These are phyloP conservation scores for Ochotona curzoniae DNA, from an alignment of 2,113 vertebrate species.

Conservation along the genomic window DNA sequence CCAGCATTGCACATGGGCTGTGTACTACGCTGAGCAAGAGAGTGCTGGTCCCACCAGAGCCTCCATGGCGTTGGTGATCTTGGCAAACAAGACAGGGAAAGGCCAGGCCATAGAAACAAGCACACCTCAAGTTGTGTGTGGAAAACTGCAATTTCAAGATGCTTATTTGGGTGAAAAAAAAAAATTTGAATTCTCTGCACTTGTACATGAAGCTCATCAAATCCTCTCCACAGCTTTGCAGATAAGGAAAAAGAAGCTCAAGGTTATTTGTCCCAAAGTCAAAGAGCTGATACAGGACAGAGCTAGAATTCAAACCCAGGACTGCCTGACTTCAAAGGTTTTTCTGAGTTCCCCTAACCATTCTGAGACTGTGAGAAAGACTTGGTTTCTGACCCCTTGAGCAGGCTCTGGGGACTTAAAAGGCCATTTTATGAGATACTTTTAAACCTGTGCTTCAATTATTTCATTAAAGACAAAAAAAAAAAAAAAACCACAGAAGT, in stretches of 20 bases:
- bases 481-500: constrained; percentile 46
- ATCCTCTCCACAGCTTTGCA: neutral
- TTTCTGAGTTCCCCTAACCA: neutral
- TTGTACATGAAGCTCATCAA: neutral
- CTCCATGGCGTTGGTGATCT: rapidly evolving
- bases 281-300: neutral
- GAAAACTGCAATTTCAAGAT: too few relatives aligned
- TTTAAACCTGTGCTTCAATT: neutral
- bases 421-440: neutral
- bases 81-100: neutral
- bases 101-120: neutral
- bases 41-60: rapidly evolving
- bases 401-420: neutral
- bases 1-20: neutral
- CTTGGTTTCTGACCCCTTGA: neutral
- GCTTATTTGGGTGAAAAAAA: too few relatives aligned
- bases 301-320: constrained; percentile 8
- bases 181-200: too few relatives aligned
- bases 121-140: too few relatives aligned
- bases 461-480: constrained; percentile 45
- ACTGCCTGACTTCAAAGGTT: neutral
- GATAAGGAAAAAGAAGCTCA: neutral
- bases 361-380: neutral
- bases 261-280: neutral
- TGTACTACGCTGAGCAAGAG: neutral